Conservation (phyloP, 2,113 vertebrate species). For the Strix aluco region DNA sequence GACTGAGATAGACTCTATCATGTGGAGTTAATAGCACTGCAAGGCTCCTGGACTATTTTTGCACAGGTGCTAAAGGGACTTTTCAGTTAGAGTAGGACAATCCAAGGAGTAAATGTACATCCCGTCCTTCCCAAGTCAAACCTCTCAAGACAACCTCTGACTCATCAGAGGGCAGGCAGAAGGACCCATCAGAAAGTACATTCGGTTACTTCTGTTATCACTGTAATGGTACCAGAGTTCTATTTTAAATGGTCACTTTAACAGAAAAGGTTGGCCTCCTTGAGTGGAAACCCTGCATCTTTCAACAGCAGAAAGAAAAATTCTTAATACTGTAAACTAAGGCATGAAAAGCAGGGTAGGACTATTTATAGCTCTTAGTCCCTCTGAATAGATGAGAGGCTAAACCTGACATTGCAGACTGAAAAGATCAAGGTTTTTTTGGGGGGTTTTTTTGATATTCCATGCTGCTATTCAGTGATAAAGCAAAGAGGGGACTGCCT, state of each 20-base stretch:
- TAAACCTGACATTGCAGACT: background rate
- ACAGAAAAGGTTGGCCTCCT: background rate
- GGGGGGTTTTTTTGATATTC: background rate
- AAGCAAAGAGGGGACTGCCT: background rate
- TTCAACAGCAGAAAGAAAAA: background rate
- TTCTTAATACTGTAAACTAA: background rate
- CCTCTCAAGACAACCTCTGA: background rate
- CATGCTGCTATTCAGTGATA: background rate
- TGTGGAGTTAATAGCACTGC: background rate
- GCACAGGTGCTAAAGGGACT: background rate
- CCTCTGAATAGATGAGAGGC: background rate
- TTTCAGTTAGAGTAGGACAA: background rate
- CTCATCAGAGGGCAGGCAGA: background rate
- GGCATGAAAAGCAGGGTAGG: background rate
- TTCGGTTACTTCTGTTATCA: background rate
- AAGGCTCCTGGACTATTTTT: background rate
- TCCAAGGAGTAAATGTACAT: background rate
- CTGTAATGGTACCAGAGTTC: background rate
- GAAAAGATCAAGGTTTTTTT: background rate
- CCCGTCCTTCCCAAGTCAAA: background rate
- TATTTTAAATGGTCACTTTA: background rate
- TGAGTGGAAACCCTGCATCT: background rate
- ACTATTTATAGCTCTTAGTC: conserved; percentile 22
- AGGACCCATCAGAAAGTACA: background rate
- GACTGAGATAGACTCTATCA: background rate